These are phyloP conservation scores for Malaclemys terrapin DNA, from an alignment of 2,113 vertebrate genomes.

Conservation along the genomic window DNA sequence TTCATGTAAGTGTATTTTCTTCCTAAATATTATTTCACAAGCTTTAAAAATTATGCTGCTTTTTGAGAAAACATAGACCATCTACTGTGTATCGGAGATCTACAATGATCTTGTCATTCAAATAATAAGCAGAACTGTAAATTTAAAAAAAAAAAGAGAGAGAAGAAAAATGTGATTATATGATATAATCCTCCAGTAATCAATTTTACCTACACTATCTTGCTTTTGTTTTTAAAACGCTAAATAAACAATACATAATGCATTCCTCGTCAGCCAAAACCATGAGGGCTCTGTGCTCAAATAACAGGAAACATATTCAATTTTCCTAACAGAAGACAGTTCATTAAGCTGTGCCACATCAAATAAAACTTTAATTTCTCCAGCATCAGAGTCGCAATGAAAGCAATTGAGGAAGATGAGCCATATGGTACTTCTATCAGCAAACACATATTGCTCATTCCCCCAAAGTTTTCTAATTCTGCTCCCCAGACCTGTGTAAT, in stretches of 20 bases:
- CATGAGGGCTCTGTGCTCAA: conserved; percentile 87
- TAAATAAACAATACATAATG: conserved; percentile 89
- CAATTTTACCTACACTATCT: conserved; percentile 85
- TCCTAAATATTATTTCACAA: not conserved
- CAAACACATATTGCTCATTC: conserved; percentile 92
- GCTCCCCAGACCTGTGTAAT: conserved; percentile 90
- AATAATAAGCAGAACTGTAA: conserved; percentile 66
- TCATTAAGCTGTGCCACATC: conserved; percentile 91
- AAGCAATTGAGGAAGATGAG: conserved; percentile 91
- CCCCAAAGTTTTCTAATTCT: conserved; percentile 92
- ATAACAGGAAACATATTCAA: conserved; percentile 92
- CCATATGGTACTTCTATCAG: conserved; percentile 91
- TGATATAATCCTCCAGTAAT: conserved; percentile 81
- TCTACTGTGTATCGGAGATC: not conserved
- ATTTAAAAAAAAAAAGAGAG: conserved; percentile 54
- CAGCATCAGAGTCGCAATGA: conserved; percentile 90
- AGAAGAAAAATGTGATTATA: conserved; percentile 73
- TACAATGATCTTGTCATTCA: conserved; percentile 50
- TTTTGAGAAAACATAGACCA: conserved; percentile 27
- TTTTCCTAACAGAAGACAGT: conserved; percentile 92
- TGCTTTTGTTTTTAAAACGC: conserved; percentile 88
- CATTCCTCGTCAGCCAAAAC: conserved; percentile 86
- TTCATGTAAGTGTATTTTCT: not conserved
- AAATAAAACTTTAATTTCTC: conserved; percentile 93
- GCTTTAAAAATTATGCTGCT: conserved; percentile 2